Percentiles rank a stretch among this genome's conserved stretches.
Conservation (phyloP, 2,113 vertebrate genomes). For the Forbesichthys agassizii region DNA sequence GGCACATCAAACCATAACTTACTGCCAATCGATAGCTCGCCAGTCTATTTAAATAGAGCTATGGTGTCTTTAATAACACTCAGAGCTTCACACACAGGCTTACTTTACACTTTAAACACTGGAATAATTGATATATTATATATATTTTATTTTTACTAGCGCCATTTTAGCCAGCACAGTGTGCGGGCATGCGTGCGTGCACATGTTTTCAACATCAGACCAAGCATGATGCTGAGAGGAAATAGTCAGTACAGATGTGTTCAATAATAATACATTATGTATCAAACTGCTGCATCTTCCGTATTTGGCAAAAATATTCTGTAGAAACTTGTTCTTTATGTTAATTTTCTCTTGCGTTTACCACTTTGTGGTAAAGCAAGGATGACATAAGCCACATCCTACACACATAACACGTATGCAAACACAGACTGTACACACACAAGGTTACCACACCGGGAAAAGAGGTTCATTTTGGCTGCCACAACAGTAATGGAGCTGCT, state of each 20-base stretch:
- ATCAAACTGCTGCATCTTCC: too few relatives aligned
- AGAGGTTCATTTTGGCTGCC: constrained; percentile 75
- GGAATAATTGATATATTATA: neutral
- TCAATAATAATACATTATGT: neutral
- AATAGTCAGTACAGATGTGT: neutral
- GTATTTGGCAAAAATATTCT: neutral
- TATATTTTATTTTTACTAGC: neutral
- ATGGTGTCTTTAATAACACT: constrained; percentile 69
- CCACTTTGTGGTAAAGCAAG: too few relatives aligned
- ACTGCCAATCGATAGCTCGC: constrained; percentile 77
- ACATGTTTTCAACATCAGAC: too few relatives aligned
- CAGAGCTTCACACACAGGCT: constrained; percentile 12
- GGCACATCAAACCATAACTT: constrained; percentile 77
- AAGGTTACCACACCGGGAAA: constrained; percentile 68
- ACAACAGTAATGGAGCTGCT: constrained; percentile 75
- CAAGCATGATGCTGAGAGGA: neutral
- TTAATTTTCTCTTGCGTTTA: too few relatives aligned
- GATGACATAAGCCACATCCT: neutral
- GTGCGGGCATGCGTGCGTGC: neutral
- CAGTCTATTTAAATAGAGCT: constrained; percentile 80
- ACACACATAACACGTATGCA: neutral
- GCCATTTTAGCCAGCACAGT: neutral
- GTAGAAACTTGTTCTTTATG: neutral
- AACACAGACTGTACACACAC: constrained; percentile 22
- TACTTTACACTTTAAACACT: neutral